Conservation (phyloP, 1,140 invertebrate species). For the Bombus fervidus region DNA sequence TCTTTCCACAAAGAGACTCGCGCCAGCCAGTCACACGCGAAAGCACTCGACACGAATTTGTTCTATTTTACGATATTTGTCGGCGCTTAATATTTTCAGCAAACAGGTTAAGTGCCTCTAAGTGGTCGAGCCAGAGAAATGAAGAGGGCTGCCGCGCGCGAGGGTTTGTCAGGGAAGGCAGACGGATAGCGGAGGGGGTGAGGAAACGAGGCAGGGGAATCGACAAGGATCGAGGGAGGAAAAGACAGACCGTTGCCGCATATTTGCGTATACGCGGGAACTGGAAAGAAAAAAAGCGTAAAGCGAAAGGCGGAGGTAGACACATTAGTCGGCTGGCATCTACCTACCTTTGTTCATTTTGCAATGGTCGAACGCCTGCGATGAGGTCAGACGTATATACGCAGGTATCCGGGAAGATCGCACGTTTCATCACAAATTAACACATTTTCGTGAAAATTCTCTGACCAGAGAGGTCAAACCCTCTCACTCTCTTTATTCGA, state of each 20-base stretch:
- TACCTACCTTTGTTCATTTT: conserved; percentile 53
- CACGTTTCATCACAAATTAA: neutral
- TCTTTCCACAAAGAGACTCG: conserved; percentile 60
- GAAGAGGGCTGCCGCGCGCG: conserved; percentile 23
- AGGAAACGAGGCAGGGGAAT: conserved; percentile 8
- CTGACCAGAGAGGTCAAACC: neutral
- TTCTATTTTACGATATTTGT: conserved; percentile 72
- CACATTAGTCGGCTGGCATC: conserved; percentile 40
- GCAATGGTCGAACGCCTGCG: conserved; percentile 27
- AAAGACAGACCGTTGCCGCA: neutral
- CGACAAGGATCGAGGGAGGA: conserved; percentile 17
- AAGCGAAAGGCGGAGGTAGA: conserved; percentile 39
- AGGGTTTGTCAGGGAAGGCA: conserved; percentile 8
- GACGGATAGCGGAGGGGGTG: neutral
- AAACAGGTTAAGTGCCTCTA: conserved; percentile 73
- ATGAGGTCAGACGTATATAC: neutral
- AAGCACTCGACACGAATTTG: conserved; percentile 72
- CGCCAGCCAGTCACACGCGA: conserved; percentile 59
- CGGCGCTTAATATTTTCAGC: conserved; percentile 72
- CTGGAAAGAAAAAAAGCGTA: neutral
- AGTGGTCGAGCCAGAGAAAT: conserved; percentile 59
- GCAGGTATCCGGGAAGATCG: neutral
- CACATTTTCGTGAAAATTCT: neutral
- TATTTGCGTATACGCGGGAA: neutral
- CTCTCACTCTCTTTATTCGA: neutral